Base-by-base conservation (phyloP, 2,888 invertebrate species). In the Balanococcus diminutus region DNA sequence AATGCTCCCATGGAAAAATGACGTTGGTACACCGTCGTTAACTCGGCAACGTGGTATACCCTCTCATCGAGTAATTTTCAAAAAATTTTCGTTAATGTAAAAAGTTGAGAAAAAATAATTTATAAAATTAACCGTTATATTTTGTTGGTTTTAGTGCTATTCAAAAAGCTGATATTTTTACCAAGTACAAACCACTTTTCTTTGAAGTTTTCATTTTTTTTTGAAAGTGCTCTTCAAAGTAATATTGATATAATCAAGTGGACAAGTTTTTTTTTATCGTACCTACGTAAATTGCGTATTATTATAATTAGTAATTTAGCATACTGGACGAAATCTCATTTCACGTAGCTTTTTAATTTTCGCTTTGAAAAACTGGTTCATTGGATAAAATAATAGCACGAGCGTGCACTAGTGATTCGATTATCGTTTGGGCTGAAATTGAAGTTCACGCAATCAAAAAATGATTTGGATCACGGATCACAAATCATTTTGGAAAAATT, bases 121-220 rank as follows among this genome's bases (percentile, higher is more conserved):
- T 28, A 3, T 28, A 28, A 67, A 67, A 67, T 67, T 67, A 67
- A 67, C 22, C 67, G 67, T 56, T 67, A 14, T 28, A 67, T 67
- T 67, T 67, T 67, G 67, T 28, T 16, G 28, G 67, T 28, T 67
- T 67, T 67, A 67, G 0, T 14, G 56, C 22, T 22, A 6, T 56
- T 56, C 22, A 56, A 56, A 11, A 56, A 22, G 9, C 9, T 22
- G 56, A 56, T 8, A 56, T 56, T 56, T 56, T 19, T 22, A 56
- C 56, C 56, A 56, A 67, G 28, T 28, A 67, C 16, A 11, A 67
- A 28, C 25, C 19, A 28, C 67, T 28, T 31, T 67, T 28, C 28
- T 67, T 67, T 67, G 67, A 67, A 67, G 67, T 67, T 67, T 16
- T 67, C 67, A 28, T 67, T 67, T 36, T 36, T n/a, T n/a, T n/a